Evolutionary conservation across 2,113 vertebrate genomes (phyloP), one percentile per base, ranked within the genome.

Genomic region (Spizaetus ornatus): DNA sequence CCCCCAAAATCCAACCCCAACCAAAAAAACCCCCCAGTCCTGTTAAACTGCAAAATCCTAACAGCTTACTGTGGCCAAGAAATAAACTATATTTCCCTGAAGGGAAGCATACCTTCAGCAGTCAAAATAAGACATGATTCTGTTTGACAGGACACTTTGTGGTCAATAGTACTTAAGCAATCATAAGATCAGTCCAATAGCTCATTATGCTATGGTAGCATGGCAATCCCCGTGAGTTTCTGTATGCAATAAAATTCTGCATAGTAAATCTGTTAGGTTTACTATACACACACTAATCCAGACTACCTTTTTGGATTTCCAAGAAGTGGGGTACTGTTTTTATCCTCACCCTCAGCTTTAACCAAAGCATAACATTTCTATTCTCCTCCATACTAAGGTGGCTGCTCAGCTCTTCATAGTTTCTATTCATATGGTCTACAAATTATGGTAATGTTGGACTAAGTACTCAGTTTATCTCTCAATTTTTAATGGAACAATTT

Each of bases 1-100:
- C 34, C 3, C 4, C 8, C 17, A 31, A 59, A 11, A 21, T 2
- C 8, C 6, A 32, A 21, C 1, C 2, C 1, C 7, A 43, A 50
- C 4, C 7, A 71, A 74, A 43, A 6, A 3, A 31, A 67, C 53
- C 5, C 0, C 6, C 4, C 1, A 42, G 7, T 55, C 10, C 50
- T n/a, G 6, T 61, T 67, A 63, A 81, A 59, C 7, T 63, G 13
- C 21, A 78, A 90, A 83, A 82, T 8, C 15, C 6, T 2, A 1
- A 25, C 13, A 69, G 6, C 2, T 45, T 52, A 48, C 61, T 43
- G 31, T 53, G 38, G 13, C 26, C 55, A 71, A 74, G 17, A 52
- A 88, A 38, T 5, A 45, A 53, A 31, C 7, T 71, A 2, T 31
- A 26, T 81, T 81, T 94, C 40, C 38, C 20, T 50, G 45, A 85